Conservation (phyloP, 2,888 invertebrate genomes). For the Lycophotia porphyrea region DNA sequence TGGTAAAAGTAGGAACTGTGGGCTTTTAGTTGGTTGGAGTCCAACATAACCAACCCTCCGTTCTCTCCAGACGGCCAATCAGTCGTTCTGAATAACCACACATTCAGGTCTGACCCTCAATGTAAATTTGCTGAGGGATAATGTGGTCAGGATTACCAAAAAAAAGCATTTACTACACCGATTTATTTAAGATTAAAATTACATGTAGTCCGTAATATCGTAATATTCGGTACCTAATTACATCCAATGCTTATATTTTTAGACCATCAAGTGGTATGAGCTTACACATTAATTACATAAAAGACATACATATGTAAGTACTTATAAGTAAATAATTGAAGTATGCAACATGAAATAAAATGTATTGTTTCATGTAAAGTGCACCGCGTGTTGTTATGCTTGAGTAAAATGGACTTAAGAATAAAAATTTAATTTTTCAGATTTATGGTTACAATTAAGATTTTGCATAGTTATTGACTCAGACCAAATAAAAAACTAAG, state of each 20-base stretch:
- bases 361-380: not conserved
- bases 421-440: not conserved
- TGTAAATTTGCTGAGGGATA: not conserved
- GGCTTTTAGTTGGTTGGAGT: not conserved
- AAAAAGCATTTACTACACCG: not conserved
- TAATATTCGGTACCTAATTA: not conserved
- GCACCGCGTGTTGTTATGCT: not conserved
- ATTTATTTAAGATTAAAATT: slow-evolving; percentile 37
- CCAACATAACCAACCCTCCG: not conserved
- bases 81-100: not conserved
- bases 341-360: not conserved
- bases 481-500: too few species aligned
- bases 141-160: not conserved
- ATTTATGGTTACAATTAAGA: not conserved
- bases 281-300: not conserved
- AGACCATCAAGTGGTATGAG: not conserved
- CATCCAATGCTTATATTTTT: slow-evolving; percentile 11
- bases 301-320: not conserved
- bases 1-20: not conserved
- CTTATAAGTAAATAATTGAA: not conserved
- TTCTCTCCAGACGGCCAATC: not conserved
- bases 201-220: slow-evolving; percentile 6
- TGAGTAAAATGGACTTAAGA: not conserved
- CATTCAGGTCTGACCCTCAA: not conserved
- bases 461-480: not conserved